A percentile compares a stretch with the other conserved stretches of the same genome.
phyloP scores from a whole-genome alignment of 2,888 invertebrate genomes.

The Spilarctia lutea region DNA sequence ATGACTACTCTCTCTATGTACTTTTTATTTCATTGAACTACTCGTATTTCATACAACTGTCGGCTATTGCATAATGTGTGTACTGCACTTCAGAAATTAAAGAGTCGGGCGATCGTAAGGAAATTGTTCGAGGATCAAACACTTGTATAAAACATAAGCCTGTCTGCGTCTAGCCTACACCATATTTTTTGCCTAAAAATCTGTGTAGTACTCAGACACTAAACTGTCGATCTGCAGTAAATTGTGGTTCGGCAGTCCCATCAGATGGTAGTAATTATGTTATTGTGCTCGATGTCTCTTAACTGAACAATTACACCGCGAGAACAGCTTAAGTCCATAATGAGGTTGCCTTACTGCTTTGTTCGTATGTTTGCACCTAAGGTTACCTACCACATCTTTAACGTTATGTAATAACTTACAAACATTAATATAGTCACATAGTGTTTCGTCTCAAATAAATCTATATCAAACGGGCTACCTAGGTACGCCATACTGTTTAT shows the following conservation, averaged over 20 bases:
- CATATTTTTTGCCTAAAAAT: neutral
- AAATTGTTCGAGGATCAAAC: neutral
- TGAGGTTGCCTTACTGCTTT: neutral
- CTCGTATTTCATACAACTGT: neutral
- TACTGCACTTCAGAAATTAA: too few species aligned
- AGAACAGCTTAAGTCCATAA: slow-evolving; percentile 33
- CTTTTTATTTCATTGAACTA: neutral
- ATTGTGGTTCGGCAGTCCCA: too few species aligned
- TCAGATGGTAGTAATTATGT: neutral
- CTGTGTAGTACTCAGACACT: neutral
- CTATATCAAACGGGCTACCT: neutral
- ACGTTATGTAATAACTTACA: neutral
- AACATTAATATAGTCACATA: neutral
- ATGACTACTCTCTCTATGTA: neutral
- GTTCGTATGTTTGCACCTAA: neutral
- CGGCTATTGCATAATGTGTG: neutral
- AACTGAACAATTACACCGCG: slow-evolving; percentile 19
- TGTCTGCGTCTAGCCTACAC: too few species aligned
- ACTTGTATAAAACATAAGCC: too few species aligned
- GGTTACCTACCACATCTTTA: neutral
- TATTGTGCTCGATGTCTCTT: neutral
- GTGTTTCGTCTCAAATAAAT: neutral
- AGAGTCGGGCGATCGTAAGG: neutral
- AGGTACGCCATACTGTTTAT: too few species aligned
- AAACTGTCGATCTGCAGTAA: too few species aligned